These are phyloP conservation scores for Phyllotreta striolata DNA, from an alignment of 2,888 invertebrate species.

Conservation along the genomic window DNA sequence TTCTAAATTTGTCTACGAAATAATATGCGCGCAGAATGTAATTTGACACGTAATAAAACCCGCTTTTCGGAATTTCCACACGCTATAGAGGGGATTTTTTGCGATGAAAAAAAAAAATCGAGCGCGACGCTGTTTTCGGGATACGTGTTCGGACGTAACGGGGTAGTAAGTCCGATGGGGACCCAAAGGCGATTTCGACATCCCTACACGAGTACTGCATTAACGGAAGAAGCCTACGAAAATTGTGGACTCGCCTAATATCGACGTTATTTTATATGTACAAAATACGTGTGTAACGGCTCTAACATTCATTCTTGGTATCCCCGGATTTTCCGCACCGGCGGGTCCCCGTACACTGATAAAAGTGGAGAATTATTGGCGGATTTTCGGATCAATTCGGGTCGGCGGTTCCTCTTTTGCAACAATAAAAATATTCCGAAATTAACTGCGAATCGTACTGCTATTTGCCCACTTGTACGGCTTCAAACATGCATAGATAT, in stretches of 20 bases:
- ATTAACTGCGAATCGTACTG: no score
- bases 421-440: no score
- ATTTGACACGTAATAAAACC: constrained; percentile 19
- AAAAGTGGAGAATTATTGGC: no score
- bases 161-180: constrained; percentile 54
- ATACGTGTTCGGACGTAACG: constrained; percentile 51
- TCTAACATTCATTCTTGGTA: constrained; percentile 36
- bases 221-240: constrained; percentile 58
- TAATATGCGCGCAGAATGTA: constrained; percentile 11
- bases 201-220: constrained; percentile 62
- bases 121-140: constrained; percentile 37
- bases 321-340: no score
- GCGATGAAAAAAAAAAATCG: neutral
- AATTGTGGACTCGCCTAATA: constrained; percentile 47
- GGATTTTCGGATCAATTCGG: no score
- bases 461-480: no score
- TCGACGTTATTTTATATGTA: constrained; percentile 44
- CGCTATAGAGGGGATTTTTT: neutral
- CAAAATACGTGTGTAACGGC: constrained; percentile 45
- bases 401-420: no score
- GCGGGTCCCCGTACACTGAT: no score
- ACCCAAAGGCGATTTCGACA: constrained; percentile 61
- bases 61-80: neutral
- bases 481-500: no score
- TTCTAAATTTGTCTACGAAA: constrained; percentile 26